Evolutionary conservation across 2,888 invertebrate species (phyloP).

Genomic region (Tortrix viridana): DNA sequence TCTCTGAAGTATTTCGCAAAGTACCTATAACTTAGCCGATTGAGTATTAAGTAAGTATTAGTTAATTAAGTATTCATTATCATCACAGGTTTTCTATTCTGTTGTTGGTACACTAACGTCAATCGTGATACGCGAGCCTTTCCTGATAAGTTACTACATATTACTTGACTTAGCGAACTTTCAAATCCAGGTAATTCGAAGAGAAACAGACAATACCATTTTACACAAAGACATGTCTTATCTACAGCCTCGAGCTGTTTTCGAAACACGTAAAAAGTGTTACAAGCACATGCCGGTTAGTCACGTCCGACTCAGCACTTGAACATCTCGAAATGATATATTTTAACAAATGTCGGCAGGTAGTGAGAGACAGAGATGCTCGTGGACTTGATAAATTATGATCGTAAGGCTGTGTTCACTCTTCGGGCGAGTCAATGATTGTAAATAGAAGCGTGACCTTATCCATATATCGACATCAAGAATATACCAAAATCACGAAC

Average conservation of each 20-base stretch:
- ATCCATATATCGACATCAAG: too few relatives aligned
- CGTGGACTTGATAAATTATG: slow-evolving; percentile 8
- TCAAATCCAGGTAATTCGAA: background rate
- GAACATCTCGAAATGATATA: background rate
- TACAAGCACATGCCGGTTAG: slow-evolving; percentile 14
- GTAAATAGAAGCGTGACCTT: background rate
- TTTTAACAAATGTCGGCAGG: slow-evolving; percentile 15
- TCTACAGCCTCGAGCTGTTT: slow-evolving; percentile 2
- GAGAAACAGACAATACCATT: background rate
- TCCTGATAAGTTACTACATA: too few relatives aligned
- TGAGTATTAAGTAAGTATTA: too few relatives aligned
- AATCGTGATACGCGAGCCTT: too few relatives aligned
- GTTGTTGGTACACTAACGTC: too few relatives aligned
- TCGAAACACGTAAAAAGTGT: slow-evolving; percentile 14
- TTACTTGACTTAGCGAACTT: too few relatives aligned
- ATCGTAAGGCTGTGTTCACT: slow-evolving; percentile 2
- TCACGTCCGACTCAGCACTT: slow-evolving; percentile 19
- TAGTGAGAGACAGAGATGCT: background rate
- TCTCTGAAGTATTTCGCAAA: too few relatives aligned
- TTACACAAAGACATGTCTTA: slow-evolving; percentile 18
- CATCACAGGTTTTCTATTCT: too few relatives aligned
- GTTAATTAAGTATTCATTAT: too few relatives aligned
- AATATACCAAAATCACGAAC: too few relatives aligned
- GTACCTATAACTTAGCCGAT: too few relatives aligned
- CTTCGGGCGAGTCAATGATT: background rate